Evolutionary conservation across 2,888 invertebrate species (phyloP).

Genomic region (Lithodes maja): DNA sequence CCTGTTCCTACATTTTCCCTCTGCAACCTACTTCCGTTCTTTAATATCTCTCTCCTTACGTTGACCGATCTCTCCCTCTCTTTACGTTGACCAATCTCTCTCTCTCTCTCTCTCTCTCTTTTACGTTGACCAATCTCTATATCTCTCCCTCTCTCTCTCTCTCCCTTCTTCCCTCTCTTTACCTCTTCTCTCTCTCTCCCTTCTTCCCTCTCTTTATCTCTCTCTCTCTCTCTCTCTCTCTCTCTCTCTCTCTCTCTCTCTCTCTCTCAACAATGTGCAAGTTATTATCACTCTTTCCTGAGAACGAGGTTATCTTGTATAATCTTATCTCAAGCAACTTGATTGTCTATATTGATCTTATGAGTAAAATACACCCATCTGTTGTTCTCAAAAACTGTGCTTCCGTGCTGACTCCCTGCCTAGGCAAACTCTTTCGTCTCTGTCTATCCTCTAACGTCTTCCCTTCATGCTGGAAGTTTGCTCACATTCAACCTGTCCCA

Average conservation of each 20-base stretch:
- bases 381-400: too few relatives aligned
- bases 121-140: neutral
- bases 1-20: neutral
- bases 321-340: too few relatives aligned
- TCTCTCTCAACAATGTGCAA: neutral
- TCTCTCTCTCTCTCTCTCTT: neutral
- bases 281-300: neutral
- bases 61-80: neutral
- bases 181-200: neutral
- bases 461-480: too few relatives aligned
- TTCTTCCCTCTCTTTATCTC: too few relatives aligned
- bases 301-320: too few relatives aligned
- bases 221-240: neutral
- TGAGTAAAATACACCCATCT: too few relatives aligned
- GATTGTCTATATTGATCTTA: too few relatives aligned
- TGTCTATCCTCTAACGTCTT: too few relatives aligned
- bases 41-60: neutral
- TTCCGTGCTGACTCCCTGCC: too few relatives aligned
- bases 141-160: neutral
- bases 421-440: too few relatives aligned
- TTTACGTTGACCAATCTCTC: neutral
- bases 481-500: too few relatives aligned
- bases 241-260: neutral
- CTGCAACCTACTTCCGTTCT: too few relatives aligned
- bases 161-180: neutral